These are phyloP conservation scores for Urocyon cinereoargenteus DNA, from an alignment of 2,797 vertebrate genomes.

Conservation along the genomic window DNA sequence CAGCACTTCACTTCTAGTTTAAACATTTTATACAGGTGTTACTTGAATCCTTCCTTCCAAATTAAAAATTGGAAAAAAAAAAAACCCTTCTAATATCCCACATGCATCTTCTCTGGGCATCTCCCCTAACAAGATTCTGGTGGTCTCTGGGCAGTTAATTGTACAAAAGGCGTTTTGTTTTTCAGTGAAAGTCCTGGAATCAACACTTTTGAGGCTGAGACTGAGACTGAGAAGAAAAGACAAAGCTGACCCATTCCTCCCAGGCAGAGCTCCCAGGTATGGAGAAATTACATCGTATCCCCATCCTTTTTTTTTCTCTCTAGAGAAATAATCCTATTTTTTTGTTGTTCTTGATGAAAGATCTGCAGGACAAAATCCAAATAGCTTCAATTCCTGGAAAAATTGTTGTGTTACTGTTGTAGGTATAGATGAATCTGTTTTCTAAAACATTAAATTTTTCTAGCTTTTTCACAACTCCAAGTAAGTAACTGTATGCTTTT, in stretches of 20 bases:
- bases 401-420: neutral
- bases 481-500: neutral
- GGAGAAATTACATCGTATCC: neutral
- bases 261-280: neutral
- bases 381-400: neutral
- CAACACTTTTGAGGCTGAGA: neutral
- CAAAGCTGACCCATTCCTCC: neutral
- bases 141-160: neutral
- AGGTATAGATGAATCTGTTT: neutral
- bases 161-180: neutral
- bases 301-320: too few relatives aligned
- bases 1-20: neutral
- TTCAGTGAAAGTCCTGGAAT: neutral
- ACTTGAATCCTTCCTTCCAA: neutral
- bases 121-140: neutral
- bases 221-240: neutral
- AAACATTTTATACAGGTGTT: neutral
- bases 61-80: neutral
- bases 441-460: neutral
- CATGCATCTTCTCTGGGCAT: neutral
- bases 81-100: neutral
- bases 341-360: neutral
- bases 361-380: neutral
- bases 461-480: neutral
- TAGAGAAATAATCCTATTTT: neutral